Conservation (phyloP, 1,140 invertebrate species). For the Platyscapa corneri region DNA sequence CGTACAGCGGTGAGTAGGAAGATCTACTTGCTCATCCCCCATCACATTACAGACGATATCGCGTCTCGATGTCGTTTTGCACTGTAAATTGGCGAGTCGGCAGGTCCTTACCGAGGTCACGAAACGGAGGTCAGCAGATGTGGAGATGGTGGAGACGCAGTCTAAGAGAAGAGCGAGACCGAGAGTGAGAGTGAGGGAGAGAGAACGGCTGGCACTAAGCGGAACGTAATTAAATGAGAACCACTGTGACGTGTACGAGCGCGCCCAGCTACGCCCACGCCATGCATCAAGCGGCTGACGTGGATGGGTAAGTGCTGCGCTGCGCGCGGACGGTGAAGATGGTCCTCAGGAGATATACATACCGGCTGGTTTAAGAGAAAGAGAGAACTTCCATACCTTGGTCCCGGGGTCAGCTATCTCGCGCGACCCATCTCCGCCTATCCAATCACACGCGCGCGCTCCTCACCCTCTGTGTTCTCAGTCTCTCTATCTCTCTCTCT, state of each 20-base stretch:
- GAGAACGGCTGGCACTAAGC: neutral
- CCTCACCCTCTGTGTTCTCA: neutral
- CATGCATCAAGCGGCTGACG: constrained; percentile 72
- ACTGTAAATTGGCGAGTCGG: constrained; percentile 21
- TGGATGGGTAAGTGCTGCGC: constrained; percentile 70
- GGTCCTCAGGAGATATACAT: constrained; percentile 72
- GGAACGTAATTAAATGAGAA: constrained; percentile 69
- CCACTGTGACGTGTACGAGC: constrained; percentile 63
- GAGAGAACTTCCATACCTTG: constrained; percentile 49
- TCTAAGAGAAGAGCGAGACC: neutral
- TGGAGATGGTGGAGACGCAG: neutral
- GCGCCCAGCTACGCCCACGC: constrained; percentile 71
- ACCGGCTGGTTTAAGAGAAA: constrained; percentile 38
- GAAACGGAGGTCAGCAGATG: neutral
- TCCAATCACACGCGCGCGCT: constrained; percentile 70
- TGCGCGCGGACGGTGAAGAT: constrained; percentile 69
- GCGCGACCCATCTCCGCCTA: constrained; percentile 74
- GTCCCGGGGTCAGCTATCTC: constrained; percentile 74
- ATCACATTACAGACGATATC: neutral
- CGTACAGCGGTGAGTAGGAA: too few relatives aligned
- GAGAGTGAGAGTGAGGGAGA: neutral
- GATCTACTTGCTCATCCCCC: neutral
- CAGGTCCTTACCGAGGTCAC: constrained; percentile 42
- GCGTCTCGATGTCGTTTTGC: constrained; percentile 33
- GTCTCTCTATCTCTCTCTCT: constrained; percentile 30